phyloP scores from a whole-genome alignment of 2,113 vertebrate species.

The Hydropotes inermis region DNA sequence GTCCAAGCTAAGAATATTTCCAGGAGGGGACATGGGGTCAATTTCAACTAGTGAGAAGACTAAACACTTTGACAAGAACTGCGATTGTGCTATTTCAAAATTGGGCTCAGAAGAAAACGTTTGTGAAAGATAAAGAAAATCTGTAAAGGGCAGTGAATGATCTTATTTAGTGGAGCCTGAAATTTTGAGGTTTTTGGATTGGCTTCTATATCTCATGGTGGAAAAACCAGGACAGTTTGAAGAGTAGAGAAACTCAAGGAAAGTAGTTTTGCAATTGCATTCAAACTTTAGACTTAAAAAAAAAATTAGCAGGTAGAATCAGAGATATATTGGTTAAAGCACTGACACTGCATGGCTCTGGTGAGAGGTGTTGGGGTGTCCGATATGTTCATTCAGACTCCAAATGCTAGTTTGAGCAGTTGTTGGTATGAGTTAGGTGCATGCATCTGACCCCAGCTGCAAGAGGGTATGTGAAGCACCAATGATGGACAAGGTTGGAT shows the following conservation, averaged over 20 bases:
- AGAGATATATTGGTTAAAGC: too few species aligned
- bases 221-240: neutral
- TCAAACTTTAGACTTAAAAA: neutral
- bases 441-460: neutral
- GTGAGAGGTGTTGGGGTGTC: neutral
- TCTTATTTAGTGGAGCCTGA: neutral
- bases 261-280: neutral
- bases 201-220: neutral
- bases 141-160: neutral
- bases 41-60: neutral
- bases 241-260: neutral
- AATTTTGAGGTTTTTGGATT: neutral
- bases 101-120: neutral
- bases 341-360: neutral
- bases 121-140: neutral
- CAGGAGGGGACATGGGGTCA: neutral
- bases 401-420: neutral
- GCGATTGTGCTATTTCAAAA: conserved; percentile 46
- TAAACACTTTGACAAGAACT: conserved; percentile 17
- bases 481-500: neutral
- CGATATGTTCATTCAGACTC: neutral
- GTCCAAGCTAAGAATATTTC: neutral
- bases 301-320: neutral
- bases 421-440: neutral
- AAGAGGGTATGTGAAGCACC: neutral